Conservation (phyloP, 2,797 vertebrate genomes). For the Syngnathus acus region DNA sequence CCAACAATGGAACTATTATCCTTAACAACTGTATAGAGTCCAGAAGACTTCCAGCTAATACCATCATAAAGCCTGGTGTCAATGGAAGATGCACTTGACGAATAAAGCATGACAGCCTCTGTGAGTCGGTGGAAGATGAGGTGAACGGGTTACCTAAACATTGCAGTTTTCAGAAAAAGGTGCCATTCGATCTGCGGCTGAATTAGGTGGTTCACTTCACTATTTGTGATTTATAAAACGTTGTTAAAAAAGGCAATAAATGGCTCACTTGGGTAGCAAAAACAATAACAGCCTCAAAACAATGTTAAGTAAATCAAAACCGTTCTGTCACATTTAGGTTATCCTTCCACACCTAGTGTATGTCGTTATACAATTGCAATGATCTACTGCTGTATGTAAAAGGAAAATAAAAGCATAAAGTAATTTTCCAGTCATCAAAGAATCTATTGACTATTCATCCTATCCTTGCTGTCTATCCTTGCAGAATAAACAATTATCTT, state of each 20-base stretch:
- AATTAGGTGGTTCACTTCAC: not conserved
- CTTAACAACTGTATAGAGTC: not conserved
- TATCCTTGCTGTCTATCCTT: not conserved
- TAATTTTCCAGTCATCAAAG: not conserved
- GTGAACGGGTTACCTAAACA: not conserved
- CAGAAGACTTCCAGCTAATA: not conserved
- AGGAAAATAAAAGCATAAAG: not conserved
- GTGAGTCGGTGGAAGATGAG: not conserved
- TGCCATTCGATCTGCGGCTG: not conserved
- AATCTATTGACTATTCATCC: not conserved
- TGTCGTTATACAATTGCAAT: not conserved
- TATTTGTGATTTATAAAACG: not conserved
- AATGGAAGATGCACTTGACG: not conserved
- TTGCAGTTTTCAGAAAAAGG: not conserved
- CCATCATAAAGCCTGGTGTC: not conserved
- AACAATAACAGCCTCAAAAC: not conserved
- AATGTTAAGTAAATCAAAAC: not conserved
- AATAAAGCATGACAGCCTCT: not conserved
- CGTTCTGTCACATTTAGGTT: not conserved
- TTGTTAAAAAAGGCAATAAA: not conserved
- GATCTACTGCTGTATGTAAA: not conserved
- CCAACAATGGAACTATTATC: not conserved
- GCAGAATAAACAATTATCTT: conserved; percentile 7
- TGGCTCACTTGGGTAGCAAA: not conserved
- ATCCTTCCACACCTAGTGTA: not conserved